Evolutionary conservation across 1,140 invertebrate genomes (phyloP), one percentile per base, ranked within the genome.

Genomic region (Mactra quadrangularis): DNA sequence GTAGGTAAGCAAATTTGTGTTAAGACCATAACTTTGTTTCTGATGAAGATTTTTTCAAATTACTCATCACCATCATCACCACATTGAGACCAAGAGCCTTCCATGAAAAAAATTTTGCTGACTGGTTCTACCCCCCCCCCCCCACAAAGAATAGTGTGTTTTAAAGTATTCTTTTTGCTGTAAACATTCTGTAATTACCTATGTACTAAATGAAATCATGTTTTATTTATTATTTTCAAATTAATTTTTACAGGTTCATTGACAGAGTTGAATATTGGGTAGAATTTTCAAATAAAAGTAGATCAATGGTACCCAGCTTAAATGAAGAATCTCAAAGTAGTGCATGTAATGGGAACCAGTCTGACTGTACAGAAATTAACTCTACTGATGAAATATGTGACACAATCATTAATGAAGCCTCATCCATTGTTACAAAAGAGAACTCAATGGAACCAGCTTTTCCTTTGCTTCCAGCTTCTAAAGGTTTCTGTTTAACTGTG

Each of bases 401-500:
- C 4, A 4, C 53, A n/a, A 19, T 55, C n/a, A 55, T 4, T 27
- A 55, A 27, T 9, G 7, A 22, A 4, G 19, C n/a, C 53, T 22
- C 27, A 55, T 6, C 53, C 4, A 55, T 55, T 4, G n/a, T 9
- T 55, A 7, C n/a, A 6, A 27, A 55, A 4, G 19, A 55, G n/a
- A 55, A n/a, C 19, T 27, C 53, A 22, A 6, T 22, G 27, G 68
- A 71, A 29, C 47, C 52, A 68, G 78, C n/a, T 7, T 62, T 72
- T 41, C 66, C 55, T 35, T 29, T 82, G 7, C 33, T 82, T n/a
- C 78, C 78, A 71, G 66, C 55, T 25, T 82, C 78, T 27, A 82
- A 71, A 53, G 78, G 78, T 3, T 82, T 82, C 31, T 82, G 78
- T 53, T 22, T 82, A 13, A 29, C 66, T n/a, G 45, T 82, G 55